A percentile compares a stretch with the other conserved stretches of the same genome.
These are phyloP conservation scores for Nothoprocta pentlandii DNA, from an alignment of 2,113 vertebrate species.

Conservation along the genomic window DNA sequence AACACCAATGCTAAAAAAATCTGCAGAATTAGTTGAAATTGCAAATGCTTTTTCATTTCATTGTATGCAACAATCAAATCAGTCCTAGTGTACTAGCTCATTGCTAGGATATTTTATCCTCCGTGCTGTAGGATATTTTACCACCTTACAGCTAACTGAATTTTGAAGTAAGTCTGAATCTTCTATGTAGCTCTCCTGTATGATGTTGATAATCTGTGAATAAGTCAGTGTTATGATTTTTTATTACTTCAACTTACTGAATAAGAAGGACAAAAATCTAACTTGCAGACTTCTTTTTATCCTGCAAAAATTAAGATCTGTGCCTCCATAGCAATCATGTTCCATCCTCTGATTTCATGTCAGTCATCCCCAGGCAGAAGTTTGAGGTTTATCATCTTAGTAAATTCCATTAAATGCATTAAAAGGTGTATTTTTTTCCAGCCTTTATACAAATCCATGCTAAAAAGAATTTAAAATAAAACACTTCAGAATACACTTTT, in stretches of 20 bases:
- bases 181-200: neutral
- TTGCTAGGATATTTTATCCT: neutral
- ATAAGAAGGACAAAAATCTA: neutral
- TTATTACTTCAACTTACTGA: constrained; percentile 4
- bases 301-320: neutral
- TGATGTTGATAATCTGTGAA: neutral
- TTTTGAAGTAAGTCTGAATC: neutral
- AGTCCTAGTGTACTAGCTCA: neutral
- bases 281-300: neutral
- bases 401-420: neutral
- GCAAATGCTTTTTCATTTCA: constrained; percentile 34
- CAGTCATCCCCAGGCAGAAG: neutral
- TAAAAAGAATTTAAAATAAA: neutral
- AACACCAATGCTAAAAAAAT: neutral
- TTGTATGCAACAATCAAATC: neutral
- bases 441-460: neutral
- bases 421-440: rapidly evolving
- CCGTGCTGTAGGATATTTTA: neutral
- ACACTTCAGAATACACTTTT: rapidly evolving
- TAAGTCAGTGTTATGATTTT: neutral
- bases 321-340: neutral
- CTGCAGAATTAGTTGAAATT: neutral
- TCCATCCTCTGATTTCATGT: neutral
- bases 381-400: neutral
- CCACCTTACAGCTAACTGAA: neutral